These are phyloP conservation scores for Chloroclystis v-ata DNA, from an alignment of 2,888 invertebrate genomes.

Conservation along the genomic window DNA sequence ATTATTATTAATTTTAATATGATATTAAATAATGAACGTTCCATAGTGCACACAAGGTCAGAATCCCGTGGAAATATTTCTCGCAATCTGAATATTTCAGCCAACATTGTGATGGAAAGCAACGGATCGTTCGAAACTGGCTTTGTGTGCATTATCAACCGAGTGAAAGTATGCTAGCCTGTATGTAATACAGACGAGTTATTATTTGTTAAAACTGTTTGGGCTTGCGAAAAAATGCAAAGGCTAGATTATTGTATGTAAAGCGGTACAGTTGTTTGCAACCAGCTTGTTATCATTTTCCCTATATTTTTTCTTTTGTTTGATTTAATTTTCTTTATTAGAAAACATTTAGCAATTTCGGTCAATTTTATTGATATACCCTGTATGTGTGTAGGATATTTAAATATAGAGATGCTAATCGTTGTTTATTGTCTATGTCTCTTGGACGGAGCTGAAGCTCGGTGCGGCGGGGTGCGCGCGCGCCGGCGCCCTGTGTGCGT, in stretches of 20 bases:
- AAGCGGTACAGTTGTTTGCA: slow-evolving; percentile 33
- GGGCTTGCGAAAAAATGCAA: slow-evolving; percentile 43
- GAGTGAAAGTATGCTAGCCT: slow-evolving; percentile 45
- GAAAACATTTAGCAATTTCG: slow-evolving; percentile 59
- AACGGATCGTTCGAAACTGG: neutral
- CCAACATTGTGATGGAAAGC: too few species aligned
- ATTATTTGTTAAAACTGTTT: slow-evolving; percentile 40
- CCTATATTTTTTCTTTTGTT: slow-evolving; percentile 15
- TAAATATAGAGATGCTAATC: slow-evolving; percentile 48
- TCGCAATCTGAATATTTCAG: too few species aligned
- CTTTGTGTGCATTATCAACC: slow-evolving; percentile 16
- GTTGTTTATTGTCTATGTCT: slow-evolving; percentile 44
- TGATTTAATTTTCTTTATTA: slow-evolving; percentile 30
- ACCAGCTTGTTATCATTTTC: slow-evolving; percentile 18
- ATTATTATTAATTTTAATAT: slow-evolving; percentile 60
- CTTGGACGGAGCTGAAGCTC: slow-evolving; percentile 24
- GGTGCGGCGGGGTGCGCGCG: slow-evolving; percentile 14
- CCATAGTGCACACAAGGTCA: slow-evolving; percentile 12
- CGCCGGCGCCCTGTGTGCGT: slow-evolving; percentile 23
- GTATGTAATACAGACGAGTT: slow-evolving; percentile 54
- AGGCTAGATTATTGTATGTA: slow-evolving; percentile 34
- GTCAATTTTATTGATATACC: slow-evolving; percentile 65
- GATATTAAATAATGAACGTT: slow-evolving; percentile 38
- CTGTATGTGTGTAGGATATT: slow-evolving; percentile 57
- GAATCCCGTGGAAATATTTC: too few species aligned